Percentiles rank a stretch among this genome's conserved stretches.
Conservation (phyloP, 2,113 vertebrate genomes). For the Malurus elegans region DNA sequence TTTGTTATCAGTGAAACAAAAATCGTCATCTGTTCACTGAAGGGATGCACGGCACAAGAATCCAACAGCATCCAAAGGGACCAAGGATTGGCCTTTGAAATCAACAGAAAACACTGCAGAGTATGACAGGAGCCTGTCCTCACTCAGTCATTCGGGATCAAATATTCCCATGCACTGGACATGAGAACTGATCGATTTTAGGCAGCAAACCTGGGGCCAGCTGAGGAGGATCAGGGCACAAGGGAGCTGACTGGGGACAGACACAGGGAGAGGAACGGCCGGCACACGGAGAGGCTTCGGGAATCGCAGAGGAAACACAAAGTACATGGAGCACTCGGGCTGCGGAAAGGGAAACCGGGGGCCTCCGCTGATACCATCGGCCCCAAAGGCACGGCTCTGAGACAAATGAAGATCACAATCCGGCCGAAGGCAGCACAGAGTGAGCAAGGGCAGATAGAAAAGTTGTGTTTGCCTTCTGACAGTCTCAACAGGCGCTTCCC, state of each 20-base stretch:
- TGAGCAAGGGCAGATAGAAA: background rate
- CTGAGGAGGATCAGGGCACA: background rate
- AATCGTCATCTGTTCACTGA: background rate
- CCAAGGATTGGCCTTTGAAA: background rate
- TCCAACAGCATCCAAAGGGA: background rate
- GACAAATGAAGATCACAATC: background rate
- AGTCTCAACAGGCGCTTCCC: background rate
- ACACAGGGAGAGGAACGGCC: background rate
- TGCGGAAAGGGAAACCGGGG: constrained; percentile 38
- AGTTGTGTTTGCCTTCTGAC: background rate
- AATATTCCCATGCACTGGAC: background rate
- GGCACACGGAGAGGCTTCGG: background rate
- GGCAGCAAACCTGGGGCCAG: background rate
- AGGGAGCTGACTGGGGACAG: background rate
- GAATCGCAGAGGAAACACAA: constrained; percentile 20
- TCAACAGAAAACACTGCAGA: rapidly evolving
- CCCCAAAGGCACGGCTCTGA: background rate
- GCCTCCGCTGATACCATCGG: constrained; percentile 32
- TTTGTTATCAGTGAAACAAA: background rate
- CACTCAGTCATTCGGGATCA: rapidly evolving
- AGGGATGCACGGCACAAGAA: rapidly evolving
- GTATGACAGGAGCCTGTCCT: rapidly evolving
- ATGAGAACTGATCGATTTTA: rapidly evolving
- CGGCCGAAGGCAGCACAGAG: background rate
- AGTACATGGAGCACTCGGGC: constrained; percentile 8